phyloP scores from a whole-genome alignment of 2,797 vertebrate genomes.

The Phylloscopus collybita region DNA sequence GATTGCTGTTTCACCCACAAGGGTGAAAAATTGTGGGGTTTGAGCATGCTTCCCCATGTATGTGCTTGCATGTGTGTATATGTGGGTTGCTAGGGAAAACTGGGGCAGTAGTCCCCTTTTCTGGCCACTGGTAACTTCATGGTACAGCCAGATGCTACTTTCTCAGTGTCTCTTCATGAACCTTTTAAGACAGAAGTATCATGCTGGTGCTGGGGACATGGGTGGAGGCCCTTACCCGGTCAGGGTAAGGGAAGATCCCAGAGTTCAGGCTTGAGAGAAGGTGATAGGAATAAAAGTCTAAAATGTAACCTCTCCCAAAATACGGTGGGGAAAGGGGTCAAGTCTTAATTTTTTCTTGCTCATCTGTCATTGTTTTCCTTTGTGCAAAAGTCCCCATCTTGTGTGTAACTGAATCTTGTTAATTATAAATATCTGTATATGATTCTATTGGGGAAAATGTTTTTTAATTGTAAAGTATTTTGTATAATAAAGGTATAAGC shows the following conservation, averaged over 20 bases:
- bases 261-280: not conserved
- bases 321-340: not conserved
- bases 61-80: conserved; percentile 39
- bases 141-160: not conserved
- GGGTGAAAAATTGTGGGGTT: not conserved
- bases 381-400: conserved; percentile 37
- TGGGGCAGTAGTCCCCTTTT: not conserved
- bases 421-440: conserved; percentile 81
- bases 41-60: conserved; percentile 1
- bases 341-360: conserved; percentile 27
- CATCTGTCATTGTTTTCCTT: not conserved
- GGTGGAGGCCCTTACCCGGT: not conserved
- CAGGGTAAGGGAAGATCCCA: not conserved
- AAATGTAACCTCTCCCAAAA: not conserved
- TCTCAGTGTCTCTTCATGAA: not conserved
- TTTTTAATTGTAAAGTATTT: conserved; percentile 82
- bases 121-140: conserved; percentile 4
- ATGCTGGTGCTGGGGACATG: not conserved
- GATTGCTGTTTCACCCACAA: not conserved
- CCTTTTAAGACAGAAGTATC: not conserved
- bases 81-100: not conserved
- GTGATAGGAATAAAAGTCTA: not conserved
- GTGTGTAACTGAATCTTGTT: conserved; percentile 65
- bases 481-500: conserved; percentile 71
- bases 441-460: conserved; percentile 67